A percentile compares a stretch with the other conserved stretches of the same genome.
These are phyloP conservation scores for Terebella lapidaria DNA, from an alignment of 2,888 invertebrate genomes.

Conservation along the genomic window DNA sequence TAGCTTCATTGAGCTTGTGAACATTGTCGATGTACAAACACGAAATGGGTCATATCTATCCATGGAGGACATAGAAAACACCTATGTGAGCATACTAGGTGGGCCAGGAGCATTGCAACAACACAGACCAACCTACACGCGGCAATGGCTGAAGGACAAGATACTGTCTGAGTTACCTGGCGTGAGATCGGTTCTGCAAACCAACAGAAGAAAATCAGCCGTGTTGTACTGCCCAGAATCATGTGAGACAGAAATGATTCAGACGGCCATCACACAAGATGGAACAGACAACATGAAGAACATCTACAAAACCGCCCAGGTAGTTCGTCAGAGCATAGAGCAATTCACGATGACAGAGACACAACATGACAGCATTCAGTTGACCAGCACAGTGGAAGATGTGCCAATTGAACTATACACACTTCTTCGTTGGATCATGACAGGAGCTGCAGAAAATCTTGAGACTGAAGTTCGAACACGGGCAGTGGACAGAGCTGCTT, in stretches of 20 bases:
- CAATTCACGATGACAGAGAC: too few species aligned
- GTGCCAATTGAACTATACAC: conserved; percentile 13
- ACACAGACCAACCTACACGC: too few species aligned
- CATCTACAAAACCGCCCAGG: conserved; percentile 12
- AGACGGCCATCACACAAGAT: not conserved
- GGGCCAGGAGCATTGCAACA: too few species aligned
- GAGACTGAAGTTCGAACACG: not conserved
- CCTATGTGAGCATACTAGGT: too few species aligned
- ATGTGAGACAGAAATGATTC: conserved; percentile 8
- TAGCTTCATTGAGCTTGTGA: not conserved
- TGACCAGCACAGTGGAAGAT: conserved; percentile 8
- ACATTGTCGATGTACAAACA: not conserved
- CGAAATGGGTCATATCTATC: too few species aligned
- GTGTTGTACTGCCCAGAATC: conserved; percentile 10
- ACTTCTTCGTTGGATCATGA: conserved; percentile 9
- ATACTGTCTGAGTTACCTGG: too few species aligned
- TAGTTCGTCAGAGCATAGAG: conserved; percentile 10
- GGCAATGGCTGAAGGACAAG: too few species aligned
- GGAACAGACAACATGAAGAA: conserved; percentile 5
- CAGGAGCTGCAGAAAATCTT: conserved; percentile 5
- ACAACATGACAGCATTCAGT: not conserved
- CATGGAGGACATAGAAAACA: too few species aligned
- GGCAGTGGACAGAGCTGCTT: not conserved
- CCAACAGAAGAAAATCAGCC: too few species aligned
- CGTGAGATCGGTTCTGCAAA: too few species aligned